Conservation (phyloP, 2,888 invertebrate species). For the Galeruca laticollis region DNA sequence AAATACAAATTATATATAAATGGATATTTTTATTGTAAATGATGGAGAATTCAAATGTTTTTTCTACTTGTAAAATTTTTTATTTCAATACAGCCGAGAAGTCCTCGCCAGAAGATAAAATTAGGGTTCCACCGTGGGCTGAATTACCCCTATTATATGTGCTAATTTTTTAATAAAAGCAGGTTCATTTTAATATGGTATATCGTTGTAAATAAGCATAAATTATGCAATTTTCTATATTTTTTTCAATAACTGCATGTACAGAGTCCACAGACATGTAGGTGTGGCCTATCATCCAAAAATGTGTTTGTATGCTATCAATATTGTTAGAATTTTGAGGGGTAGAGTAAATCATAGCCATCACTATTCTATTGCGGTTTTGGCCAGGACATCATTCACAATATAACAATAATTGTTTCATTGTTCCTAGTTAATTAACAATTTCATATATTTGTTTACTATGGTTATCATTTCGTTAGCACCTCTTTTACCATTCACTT, state of each 20-base stretch:
- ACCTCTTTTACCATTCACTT: neutral
- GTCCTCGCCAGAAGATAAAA: too few relatives aligned
- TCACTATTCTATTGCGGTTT: neutral
- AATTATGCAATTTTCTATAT: neutral
- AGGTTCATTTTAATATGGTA: too few relatives aligned
- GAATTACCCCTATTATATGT: too few relatives aligned
- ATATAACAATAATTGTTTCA: neutral
- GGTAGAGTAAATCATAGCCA: neutral
- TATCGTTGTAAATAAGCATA: neutral
- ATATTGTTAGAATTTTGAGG: neutral
- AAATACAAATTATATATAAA: too few relatives aligned
- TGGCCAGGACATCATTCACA: neutral
- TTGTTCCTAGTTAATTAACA: neutral
- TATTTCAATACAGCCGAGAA: too few relatives aligned
- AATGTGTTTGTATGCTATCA: neutral
- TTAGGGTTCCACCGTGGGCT: too few relatives aligned
- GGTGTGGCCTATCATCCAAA: neutral
- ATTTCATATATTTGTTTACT: neutral
- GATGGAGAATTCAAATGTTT: too few relatives aligned
- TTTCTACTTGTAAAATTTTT: too few relatives aligned
- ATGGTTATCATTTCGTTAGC: neutral
- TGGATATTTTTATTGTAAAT: too few relatives aligned
- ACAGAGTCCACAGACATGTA: neutral
- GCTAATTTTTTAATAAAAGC: too few relatives aligned
- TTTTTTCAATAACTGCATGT: neutral